A percentile compares a stretch with the other conserved stretches of the same genome.
Evolutionary conservation across 2,113 vertebrate species (phyloP).

Genomic region (Petromus typicus): DNA sequence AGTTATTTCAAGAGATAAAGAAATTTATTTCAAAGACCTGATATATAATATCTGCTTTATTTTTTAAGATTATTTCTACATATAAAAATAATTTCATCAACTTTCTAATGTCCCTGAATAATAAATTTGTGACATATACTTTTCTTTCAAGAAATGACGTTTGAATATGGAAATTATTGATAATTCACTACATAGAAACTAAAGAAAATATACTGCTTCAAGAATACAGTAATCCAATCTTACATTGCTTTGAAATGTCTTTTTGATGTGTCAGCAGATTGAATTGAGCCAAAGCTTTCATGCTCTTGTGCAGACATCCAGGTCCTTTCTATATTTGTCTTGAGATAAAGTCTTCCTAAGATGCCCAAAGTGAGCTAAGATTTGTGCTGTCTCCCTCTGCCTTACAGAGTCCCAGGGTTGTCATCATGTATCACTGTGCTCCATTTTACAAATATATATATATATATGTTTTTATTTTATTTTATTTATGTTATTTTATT

Average conservation of each 20-base stretch:
- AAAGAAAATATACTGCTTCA: conserved; percentile 20
- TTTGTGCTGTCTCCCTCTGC: neutral
- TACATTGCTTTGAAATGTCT: neutral
- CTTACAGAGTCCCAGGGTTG: neutral
- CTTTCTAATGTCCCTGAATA: conserved; percentile 1
- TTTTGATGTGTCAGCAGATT: neutral
- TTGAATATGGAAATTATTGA: conserved; percentile 20
- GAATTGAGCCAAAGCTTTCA: neutral
- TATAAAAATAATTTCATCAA: neutral
- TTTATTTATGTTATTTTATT: too few relatives aligned
- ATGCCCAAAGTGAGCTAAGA: neutral
- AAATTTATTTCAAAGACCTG: conserved; percentile 32
- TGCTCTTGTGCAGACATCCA: neutral
- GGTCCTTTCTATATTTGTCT: neutral
- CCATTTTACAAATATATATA: neutral
- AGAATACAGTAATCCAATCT: neutral
- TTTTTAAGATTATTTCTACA: conserved; percentile 12
- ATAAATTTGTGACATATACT: neutral
- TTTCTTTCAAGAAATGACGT: conserved; percentile 16
- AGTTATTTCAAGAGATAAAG: neutral
- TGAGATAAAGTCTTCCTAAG: neutral
- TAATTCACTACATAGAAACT: conserved; percentile 28
- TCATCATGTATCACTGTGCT: neutral
- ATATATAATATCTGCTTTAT: neutral
- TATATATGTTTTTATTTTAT: too few relatives aligned